Evolutionary conservation across 2,113 vertebrate species (phyloP), one percentile per base, ranked within the genome.

Genomic region (Syngnathus scovelli): DNA sequence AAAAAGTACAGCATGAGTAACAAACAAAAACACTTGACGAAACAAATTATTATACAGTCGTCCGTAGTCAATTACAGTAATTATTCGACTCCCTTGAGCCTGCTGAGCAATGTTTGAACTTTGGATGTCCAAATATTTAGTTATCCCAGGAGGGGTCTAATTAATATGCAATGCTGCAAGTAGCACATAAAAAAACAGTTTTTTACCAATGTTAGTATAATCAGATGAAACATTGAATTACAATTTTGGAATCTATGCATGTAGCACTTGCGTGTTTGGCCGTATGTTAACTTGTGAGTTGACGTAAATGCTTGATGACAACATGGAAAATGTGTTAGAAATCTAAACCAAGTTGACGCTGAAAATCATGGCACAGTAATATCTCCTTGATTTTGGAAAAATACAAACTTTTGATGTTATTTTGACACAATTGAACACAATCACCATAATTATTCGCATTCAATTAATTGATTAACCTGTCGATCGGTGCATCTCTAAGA

Each of bases 111-210:
- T 72, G 80, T 79, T 76, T 82, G 78, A 83, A 85, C 75, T 82
- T 66, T 33, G 3, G 8, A 9, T 11, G 51, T 11, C n/a, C 51
- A 77, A 78, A 85, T 83, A 75, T 84, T 84, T 76, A 39, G 87
- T 89, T 84, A 86, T 79, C 84, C 80, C 78, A 76, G 77, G 71
- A 68, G 81, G 84, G 74, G 82, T 74, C 80, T 79, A 84, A 87
- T 87, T 84, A 81, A 70, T 46, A 55, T 71, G 78, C 71, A 75
- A 68, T 11, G 11, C 63, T 62, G 77, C 81, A 86, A 81, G 83
- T 86, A 76, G 58, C 37, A 67, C 72, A 62, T 66, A 69, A 82
- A 77, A 78, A 41, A 41, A 8, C 0, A 9, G 11, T 9, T 2
- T 43, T 43, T 43, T 43, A 41, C 9, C 39, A 41, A 9, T 41